These are phyloP conservation scores for Holacanthus passer DNA, from an alignment of 2,113 vertebrate genomes.

Conservation along the genomic window DNA sequence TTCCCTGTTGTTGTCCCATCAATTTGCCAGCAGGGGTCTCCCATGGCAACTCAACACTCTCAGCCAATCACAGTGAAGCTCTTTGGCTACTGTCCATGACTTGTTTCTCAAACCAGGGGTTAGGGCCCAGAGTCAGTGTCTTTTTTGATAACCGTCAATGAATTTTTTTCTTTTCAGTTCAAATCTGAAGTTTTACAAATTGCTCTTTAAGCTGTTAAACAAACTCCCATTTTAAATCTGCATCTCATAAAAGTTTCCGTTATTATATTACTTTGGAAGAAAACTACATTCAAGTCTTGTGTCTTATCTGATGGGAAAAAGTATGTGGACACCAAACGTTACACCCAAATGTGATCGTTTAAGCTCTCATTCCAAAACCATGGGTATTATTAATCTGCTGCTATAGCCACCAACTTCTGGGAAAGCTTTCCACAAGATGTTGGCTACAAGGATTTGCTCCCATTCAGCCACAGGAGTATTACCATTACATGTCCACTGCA, in stretches of 20 bases:
- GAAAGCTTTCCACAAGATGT: neutral
- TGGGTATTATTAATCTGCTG: neutral
- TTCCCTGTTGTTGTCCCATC: conserved; percentile 39
- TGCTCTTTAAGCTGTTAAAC: neutral
- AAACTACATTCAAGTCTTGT: neutral
- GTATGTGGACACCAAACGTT: no score
- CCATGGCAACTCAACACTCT: conserved; percentile 8
- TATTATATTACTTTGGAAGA: no score
- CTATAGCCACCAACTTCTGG: neutral
- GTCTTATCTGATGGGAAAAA: neutral
- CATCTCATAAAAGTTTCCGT: no score
- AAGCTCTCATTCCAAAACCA: neutral
- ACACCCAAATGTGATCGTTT: neutral
- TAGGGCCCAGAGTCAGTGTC: neutral
- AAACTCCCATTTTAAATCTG: neutral
- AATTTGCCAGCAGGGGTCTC: conserved; percentile 60
- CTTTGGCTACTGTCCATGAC: neutral
- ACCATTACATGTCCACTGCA: neutral
- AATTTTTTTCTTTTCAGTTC: neutral
- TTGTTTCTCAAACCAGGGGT: conserved; percentile 2
- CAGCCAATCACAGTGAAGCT: conserved; percentile 50
- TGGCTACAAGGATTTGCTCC: neutral
- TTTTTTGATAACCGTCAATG: neutral
- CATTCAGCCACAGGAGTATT: neutral
- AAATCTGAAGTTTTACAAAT: neutral